Conservation (phyloP, 2,113 vertebrate species). For the Paralichthys olivaceus region DNA sequence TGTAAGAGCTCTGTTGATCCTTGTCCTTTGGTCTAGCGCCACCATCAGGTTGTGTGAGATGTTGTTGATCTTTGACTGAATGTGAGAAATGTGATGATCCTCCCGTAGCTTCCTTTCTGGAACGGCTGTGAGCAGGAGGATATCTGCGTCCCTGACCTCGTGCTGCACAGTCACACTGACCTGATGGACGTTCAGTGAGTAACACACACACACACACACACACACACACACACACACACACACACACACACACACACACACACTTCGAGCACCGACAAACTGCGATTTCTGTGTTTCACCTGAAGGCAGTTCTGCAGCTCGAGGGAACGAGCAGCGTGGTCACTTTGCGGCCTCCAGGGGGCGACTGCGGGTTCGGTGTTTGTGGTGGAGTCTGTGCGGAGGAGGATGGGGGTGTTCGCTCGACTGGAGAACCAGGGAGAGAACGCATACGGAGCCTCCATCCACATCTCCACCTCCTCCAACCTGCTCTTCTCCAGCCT, state of each 20-base stretch:
- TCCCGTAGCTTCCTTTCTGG: slow-evolving; percentile 92
- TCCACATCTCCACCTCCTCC: slow-evolving; percentile 88
- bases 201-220: not conserved
- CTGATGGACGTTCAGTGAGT: slow-evolving; percentile 86
- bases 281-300: not conserved
- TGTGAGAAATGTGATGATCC: not conserved
- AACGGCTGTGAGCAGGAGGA: slow-evolving; percentile 94
- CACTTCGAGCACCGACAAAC: too few relatives aligned
- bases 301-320: slow-evolving; percentile 87
- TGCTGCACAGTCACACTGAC: slow-evolving; percentile 86
- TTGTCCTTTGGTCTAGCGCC: too few relatives aligned
- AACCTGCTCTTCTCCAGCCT: slow-evolving; percentile 93
- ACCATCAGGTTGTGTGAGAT: too few relatives aligned
- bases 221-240: not conserved
- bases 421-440: slow-evolving; percentile 91
- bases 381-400: slow-evolving; percentile 85
- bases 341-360: slow-evolving; percentile 61
- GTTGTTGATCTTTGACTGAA: too few relatives aligned
- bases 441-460: slow-evolving; percentile 87
- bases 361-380: slow-evolving; percentile 34
- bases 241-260: not conserved
- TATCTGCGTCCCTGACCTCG: slow-evolving; percentile 89
- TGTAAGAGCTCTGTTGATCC: too few relatives aligned
- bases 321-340: slow-evolving; percentile 55
- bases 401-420: slow-evolving; percentile 85